Conservation (phyloP, 2,888 invertebrate species). For the Podabrus alpinus region DNA sequence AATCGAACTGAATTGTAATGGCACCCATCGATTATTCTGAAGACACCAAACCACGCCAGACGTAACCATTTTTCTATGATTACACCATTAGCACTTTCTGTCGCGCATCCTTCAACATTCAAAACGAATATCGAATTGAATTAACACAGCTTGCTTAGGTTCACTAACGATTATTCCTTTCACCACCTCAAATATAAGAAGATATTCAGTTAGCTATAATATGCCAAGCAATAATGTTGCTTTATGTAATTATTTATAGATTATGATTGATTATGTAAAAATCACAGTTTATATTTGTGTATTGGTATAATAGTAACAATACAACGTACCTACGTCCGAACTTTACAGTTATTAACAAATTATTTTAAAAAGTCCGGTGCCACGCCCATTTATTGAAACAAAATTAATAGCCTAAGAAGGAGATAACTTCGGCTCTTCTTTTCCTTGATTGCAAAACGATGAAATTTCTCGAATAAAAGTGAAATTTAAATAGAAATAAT, state of each 20-base stretch:
- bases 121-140: not conserved
- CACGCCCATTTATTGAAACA: not conserved
- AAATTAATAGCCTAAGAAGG: not conserved
- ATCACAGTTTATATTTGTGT: not conserved
- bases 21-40: conserved; percentile 70
- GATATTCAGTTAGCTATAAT: not conserved
- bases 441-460: not conserved
- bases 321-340: not conserved
- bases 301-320: not conserved
- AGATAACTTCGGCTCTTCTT: not conserved
- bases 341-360: not conserved
- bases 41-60: conserved; percentile 69
- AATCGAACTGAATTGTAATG: conserved; percentile 69
- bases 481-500: conserved; percentile 5
- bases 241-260: not conserved
- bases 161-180: not conserved
- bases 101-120: not conserved
- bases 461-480: conserved; percentile 2
- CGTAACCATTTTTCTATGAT: conserved; percentile 58
- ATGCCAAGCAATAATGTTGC: not conserved
- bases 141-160: not conserved
- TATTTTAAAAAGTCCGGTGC: not conserved
- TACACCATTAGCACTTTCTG: conserved; percentile 6
- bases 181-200: conserved; percentile 4
- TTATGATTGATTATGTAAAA: not conserved